Evolutionary conservation across 2,888 invertebrate genomes (phyloP).

Genomic region (Hypomecis atomaria): DNA sequence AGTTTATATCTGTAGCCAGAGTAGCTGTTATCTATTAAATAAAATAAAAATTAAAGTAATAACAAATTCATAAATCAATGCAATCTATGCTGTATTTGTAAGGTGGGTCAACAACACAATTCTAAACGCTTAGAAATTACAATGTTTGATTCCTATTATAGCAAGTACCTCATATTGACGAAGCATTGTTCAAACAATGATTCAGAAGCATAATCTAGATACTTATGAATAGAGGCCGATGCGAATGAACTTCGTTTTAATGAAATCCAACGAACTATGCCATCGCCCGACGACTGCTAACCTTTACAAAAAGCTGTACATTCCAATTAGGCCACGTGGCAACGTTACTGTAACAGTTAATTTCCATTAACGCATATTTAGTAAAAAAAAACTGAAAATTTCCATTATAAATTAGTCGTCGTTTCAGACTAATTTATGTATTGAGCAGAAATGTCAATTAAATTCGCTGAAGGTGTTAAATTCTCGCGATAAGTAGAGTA

Average conservation of each 20-base stretch:
- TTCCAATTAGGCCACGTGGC: slow-evolving; percentile 54
- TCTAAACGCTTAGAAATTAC: slow-evolving; percentile 33
- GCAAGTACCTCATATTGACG: slow-evolving; percentile 41
- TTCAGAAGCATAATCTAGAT: slow-evolving; percentile 73
- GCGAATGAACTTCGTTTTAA: slow-evolving; percentile 80
- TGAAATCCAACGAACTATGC: slow-evolving; percentile 79
- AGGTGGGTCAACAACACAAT: slow-evolving; percentile 15
- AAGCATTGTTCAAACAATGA: slow-evolving; percentile 70
- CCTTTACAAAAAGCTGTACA: slow-evolving; percentile 69
- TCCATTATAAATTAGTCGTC: not conserved
- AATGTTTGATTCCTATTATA: slow-evolving; percentile 54
- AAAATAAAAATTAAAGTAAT: not conserved
- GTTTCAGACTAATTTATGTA: not conserved
- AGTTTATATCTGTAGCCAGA: no score
- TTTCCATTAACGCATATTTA: slow-evolving; percentile 7
- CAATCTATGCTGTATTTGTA: not conserved
- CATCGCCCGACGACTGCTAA: slow-evolving; percentile 70
- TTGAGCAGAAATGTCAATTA: slow-evolving; percentile 28
- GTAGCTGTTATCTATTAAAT: not conserved
- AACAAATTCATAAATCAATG: not conserved
- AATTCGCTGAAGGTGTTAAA: slow-evolving; percentile 22
- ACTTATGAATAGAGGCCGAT: slow-evolving; percentile 71
- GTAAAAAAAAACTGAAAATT: not conserved
- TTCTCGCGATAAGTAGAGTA: slow-evolving; percentile 3
- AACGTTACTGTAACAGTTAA: slow-evolving; percentile 13